Base-by-base conservation (phyloP, 2,113 vertebrate genomes). In the Empidonax traillii region DNA sequence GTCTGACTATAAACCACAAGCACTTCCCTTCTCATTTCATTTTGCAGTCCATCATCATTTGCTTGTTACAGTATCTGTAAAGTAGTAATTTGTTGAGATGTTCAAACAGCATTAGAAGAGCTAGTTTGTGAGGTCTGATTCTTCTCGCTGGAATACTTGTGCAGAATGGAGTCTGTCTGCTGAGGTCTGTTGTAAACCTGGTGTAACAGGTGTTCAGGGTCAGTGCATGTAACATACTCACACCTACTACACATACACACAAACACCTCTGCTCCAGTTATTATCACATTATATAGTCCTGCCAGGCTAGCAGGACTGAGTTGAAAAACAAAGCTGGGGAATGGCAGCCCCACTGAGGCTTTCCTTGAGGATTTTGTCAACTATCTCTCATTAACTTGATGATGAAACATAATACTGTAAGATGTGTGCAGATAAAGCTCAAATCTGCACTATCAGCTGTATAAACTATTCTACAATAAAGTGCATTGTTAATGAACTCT, bases 41-140 rank as follows among this genome's bases (percentile, higher is more conserved):
- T 86, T 58, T 73, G 88, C 18, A 82, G 86, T 85, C 84, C 90
- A 79, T 94, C 90, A 85, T 73, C 93, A 94, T 90, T 95, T 92
- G 63, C 58, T 71, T 63, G 61, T 86, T 90, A 53, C 23, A 55
- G 15, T 27, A 74, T 51, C 44, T 51, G 7, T 69, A 51, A 91
- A 87, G 79, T 2, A 8, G 44, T 43, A 15, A 79, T 73, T 87
- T 0, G 0, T 18, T 2, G 11, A 59, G 37, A 41, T 52, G 81
- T 61, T 77, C 79, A 72, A 71, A 89, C 63, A 58, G 33, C 31
- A 30, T 61, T 87, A 53, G 47, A 76, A 89, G 63, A 61, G 30
- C 9, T 30, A 33, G 14, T 24, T 49, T 17, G 14, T 8, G 6
- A 37, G 31, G 35, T 24, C 39, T 22, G 30, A 72, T 49, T 59